phyloP scores from a whole-genome alignment of 2,797 vertebrate genomes.

The Oceanodroma leucorhoa region DNA sequence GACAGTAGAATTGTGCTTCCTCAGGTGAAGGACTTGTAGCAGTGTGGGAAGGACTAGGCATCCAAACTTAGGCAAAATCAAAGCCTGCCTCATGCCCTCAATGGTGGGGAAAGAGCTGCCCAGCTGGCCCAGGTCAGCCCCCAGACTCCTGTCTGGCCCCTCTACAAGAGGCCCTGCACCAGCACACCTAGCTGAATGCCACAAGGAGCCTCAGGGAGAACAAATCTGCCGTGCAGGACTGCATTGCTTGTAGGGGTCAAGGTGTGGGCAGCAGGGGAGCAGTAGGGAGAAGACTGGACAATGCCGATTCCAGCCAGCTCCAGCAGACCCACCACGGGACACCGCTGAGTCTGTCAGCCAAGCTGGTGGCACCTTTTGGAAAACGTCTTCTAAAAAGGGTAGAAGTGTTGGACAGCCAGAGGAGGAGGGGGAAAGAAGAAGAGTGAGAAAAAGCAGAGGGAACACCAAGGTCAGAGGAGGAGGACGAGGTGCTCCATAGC shows the following conservation, averaged over 20 bases:
- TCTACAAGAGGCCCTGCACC: not conserved
- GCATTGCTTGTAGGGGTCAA: not conserved
- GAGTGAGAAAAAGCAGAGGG: not conserved
- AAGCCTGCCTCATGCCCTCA: not conserved
- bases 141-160: fast-evolving
- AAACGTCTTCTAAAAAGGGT: not conserved
- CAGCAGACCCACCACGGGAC: not conserved
- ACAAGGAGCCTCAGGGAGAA: not conserved
- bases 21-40: not conserved
- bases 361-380: not conserved
- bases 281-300: not conserved
- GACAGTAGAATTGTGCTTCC: not conserved
- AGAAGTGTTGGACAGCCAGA: not conserved
- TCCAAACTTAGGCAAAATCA: not conserved
- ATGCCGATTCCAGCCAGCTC: not conserved
- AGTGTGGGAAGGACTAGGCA: not conserved
- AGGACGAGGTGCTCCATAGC: not conserved
- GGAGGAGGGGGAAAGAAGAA: not conserved
- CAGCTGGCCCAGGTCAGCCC: not conserved
- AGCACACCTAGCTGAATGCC: not conserved
- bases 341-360: not conserved
- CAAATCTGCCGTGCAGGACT: not conserved
- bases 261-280: not conserved
- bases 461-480: not conserved
- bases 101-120: not conserved